phyloP scores from a whole-genome alignment of 2,797 vertebrate species.

The Falco cherrug region DNA sequence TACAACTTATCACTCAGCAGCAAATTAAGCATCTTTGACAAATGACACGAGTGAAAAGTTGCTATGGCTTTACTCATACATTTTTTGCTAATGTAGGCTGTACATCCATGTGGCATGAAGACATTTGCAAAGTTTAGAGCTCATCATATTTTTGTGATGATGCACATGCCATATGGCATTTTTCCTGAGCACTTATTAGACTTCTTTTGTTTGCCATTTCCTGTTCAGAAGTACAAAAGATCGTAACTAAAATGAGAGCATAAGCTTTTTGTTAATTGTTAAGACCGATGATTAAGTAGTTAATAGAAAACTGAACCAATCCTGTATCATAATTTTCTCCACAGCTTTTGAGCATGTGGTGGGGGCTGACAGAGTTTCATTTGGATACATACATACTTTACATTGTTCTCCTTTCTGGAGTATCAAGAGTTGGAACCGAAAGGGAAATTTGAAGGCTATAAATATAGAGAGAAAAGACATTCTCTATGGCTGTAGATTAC shows the following conservation, averaged over 20 bases:
- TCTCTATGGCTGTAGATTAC: not conserved
- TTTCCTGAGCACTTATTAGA: constrained; percentile 13
- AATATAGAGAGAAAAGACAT: not conserved
- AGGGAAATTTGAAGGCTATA: not conserved
- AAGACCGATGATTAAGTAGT: not conserved
- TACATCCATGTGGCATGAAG: not conserved
- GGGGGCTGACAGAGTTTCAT: not conserved
- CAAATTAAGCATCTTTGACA: not conserved
- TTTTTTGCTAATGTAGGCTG: constrained; percentile 20
- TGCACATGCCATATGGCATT: not conserved
- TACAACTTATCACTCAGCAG: not conserved
- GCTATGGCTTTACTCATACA: not conserved
- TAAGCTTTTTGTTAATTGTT: not conserved
- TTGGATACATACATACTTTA: not conserved
- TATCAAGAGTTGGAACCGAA: not conserved
- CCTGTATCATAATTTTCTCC: not conserved
- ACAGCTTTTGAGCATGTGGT: not conserved
- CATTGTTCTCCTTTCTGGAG: not conserved
- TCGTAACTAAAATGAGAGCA: not conserved
- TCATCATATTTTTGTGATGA: not conserved
- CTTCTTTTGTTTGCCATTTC: constrained; percentile 35
- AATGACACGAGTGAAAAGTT: not conserved
- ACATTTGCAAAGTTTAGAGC: not conserved
- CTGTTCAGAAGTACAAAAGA: constrained; percentile 40
- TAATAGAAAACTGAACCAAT: not conserved